Evolutionary conservation across 2,888 invertebrate species (phyloP).

Genomic region (Lordiphosa andalusiaca): DNA sequence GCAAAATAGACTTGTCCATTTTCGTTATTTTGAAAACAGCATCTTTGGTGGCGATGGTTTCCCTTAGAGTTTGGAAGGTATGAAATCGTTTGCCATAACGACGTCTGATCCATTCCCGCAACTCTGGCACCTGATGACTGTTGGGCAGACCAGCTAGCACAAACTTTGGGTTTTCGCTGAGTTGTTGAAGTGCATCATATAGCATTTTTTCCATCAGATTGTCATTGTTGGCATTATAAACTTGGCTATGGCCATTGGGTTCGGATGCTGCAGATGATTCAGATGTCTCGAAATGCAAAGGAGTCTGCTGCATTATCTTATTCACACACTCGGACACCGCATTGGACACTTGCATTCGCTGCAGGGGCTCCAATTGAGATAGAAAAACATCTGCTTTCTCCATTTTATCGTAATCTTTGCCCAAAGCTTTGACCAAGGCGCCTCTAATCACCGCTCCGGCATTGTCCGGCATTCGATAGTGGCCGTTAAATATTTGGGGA

Average conservation of each 20-base stretch:
- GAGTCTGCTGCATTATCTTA: constrained; percentile 13
- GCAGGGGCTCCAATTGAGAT: neutral
- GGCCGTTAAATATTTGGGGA: neutral
- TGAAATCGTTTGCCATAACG: constrained; percentile 45
- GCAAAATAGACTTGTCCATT: constrained; percentile 1
- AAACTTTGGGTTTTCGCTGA: constrained; percentile 47
- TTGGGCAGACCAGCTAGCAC: constrained; percentile 56
- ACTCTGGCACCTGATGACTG: constrained; percentile 46
- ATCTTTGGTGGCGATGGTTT: neutral
- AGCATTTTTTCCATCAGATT: constrained; percentile 44
- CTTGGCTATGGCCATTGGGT: neutral
- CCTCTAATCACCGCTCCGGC: neutral
- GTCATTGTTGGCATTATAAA: constrained; percentile 38
- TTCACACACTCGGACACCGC: constrained; percentile 9
- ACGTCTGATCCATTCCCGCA: constrained; percentile 45
- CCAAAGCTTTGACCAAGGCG: neutral
- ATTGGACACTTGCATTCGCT: neutral
- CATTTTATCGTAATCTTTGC: neutral
- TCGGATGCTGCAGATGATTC: neutral
- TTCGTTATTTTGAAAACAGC: neutral
- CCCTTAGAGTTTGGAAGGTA: neutral
- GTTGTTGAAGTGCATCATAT: constrained; percentile 27
- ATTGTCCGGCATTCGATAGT: neutral
- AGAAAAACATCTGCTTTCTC: no score
- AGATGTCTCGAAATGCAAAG: neutral